phyloP scores from a whole-genome alignment of 2,888 invertebrate genomes.

The Eupithecia exiguata region DNA sequence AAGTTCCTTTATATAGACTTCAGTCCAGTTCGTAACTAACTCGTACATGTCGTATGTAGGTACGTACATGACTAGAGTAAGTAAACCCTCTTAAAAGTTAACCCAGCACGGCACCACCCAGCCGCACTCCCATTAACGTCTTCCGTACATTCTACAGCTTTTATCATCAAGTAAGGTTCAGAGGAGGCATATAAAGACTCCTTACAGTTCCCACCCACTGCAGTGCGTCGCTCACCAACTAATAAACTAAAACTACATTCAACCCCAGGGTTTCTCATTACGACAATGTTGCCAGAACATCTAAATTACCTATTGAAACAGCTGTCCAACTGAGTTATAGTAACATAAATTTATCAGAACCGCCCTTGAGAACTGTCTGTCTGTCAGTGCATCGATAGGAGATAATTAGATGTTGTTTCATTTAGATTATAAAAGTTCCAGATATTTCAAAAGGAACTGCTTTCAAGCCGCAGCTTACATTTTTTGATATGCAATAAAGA shows the following conservation, averaged over 20 bases:
- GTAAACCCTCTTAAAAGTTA: slow-evolving; percentile 9
- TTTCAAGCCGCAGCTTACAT: not conserved
- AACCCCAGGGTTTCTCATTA: slow-evolving; percentile 66
- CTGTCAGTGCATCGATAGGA: slow-evolving; percentile 33
- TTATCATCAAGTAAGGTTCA: slow-evolving; percentile 29
- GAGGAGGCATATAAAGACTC: slow-evolving; percentile 38
- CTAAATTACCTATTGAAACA: slow-evolving; percentile 80
- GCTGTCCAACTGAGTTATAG: slow-evolving; percentile 79
- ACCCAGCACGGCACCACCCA: slow-evolving; percentile 10
- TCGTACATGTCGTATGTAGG: not conserved
- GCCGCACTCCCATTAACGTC: slow-evolving; percentile 22
- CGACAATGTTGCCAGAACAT: slow-evolving; percentile 80
- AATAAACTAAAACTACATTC: slow-evolving; percentile 63
- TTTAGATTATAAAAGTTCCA: slow-evolving; percentile 12
- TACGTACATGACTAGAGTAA: not conserved
- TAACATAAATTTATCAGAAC: slow-evolving; percentile 77
- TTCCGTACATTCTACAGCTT: slow-evolving; percentile 26
- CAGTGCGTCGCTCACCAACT: slow-evolving; percentile 57
- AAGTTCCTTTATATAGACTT: not conserved
- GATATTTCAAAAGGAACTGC: not conserved
- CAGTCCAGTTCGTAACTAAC: not conserved
- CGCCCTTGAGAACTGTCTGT: slow-evolving; percentile 58
- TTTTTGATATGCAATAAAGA: slow-evolving; percentile 7
- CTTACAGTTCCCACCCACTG: slow-evolving; percentile 48
- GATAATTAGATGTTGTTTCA: slow-evolving; percentile 28